phyloP scores from a whole-genome alignment of 2,888 invertebrate species.

The Pinctada fucata region DNA sequence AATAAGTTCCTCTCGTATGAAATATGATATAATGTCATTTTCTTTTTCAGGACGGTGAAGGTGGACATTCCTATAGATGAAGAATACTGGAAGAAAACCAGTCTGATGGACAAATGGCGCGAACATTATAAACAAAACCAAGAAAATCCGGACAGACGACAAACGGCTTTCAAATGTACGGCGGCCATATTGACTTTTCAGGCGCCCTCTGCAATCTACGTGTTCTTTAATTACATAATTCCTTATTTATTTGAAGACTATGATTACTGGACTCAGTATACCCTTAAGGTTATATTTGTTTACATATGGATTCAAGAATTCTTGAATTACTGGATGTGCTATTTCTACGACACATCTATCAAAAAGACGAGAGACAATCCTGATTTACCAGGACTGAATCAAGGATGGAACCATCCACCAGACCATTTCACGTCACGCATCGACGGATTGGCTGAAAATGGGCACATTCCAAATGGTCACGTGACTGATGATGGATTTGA shows the following conservation, averaged over 20 bases:
- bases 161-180: conserved; percentile 14
- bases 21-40: too few relatives aligned
- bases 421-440: conserved; percentile 30
- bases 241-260: conserved; percentile 43
- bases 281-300: conserved; percentile 48
- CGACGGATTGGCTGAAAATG: not conserved
- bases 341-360: conserved; percentile 40
- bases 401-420: conserved; percentile 34
- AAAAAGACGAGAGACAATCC: conserved; percentile 29
- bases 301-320: conserved; percentile 33
- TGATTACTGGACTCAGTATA: conserved; percentile 49
- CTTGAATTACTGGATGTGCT: conserved; percentile 49
- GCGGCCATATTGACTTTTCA: conserved; percentile 41
- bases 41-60: not conserved
- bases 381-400: conserved; percentile 11
- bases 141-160: not conserved
- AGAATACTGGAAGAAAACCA: not conserved
- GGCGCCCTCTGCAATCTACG: conserved; percentile 43
- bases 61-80: not conserved
- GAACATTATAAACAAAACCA: conserved; percentile 14
- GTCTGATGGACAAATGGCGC: conserved; percentile 20
- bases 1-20: too few relatives aligned
- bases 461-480: conserved; percentile 32
- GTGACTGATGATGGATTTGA: conserved; percentile 19
- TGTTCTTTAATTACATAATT: conserved; percentile 41